Evolutionary conservation across 2,113 vertebrate genomes (phyloP).

Genomic region (Chaetops frenatus): DNA sequence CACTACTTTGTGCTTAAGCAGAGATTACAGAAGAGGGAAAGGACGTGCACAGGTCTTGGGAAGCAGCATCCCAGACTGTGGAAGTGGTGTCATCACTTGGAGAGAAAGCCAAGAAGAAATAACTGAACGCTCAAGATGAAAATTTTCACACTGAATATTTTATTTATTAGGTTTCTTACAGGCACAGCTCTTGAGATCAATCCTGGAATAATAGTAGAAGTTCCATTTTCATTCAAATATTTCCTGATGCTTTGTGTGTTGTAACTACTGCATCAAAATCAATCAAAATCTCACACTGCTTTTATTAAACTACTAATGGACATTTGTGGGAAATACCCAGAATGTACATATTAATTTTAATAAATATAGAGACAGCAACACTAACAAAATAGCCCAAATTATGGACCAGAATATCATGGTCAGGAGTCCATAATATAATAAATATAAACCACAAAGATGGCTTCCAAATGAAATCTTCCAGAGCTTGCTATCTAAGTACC

Average conservation of each 20-base stretch:
- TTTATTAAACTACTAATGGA: neutral
- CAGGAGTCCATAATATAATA: neutral
- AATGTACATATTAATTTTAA: neutral
- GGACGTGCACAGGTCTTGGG: neutral
- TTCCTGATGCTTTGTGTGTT: neutral
- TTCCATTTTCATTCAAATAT: neutral
- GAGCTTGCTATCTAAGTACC: neutral
- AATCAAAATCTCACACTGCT: neutral
- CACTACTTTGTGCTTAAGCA: neutral
- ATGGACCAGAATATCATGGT: neutral
- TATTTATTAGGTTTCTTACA: neutral
- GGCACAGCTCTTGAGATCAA: neutral
- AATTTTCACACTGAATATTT: neutral
- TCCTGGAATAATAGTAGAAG: neutral
- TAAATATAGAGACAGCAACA: neutral
- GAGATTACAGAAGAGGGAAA: neutral
- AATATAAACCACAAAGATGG: neutral
- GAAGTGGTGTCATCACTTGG: neutral
- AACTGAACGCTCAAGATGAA: neutral
- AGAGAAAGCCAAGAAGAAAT: neutral
- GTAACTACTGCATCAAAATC: neutral
- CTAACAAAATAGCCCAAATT: neutral
- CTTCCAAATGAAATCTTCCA: neutral
- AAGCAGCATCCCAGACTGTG: accelerated
- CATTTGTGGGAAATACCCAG: neutral